Evolutionary conservation across 2,113 vertebrate species (phyloP).

Genomic region (Anhinga anhinga): DNA sequence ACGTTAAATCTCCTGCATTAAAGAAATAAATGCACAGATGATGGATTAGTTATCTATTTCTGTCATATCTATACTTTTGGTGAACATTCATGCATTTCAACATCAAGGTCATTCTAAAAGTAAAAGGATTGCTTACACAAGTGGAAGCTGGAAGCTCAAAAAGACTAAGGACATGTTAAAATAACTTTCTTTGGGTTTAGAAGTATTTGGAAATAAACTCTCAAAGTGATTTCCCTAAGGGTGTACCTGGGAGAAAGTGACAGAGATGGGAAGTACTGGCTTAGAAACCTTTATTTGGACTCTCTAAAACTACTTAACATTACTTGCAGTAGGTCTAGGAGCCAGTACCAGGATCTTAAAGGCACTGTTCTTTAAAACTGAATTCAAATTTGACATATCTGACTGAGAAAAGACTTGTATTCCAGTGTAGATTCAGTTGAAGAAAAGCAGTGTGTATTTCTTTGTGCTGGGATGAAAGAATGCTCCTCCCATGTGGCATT

Average conservation of each 20-base stretch:
- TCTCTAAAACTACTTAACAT: background rate
- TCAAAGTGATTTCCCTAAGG: background rate
- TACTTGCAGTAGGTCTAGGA: background rate
- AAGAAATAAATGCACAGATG: background rate
- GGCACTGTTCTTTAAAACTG: accelerated
- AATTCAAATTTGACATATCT: background rate
- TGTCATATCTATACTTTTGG: background rate
- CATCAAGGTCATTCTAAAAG: background rate
- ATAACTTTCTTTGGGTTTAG: background rate
- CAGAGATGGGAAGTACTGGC: background rate
- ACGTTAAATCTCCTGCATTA: background rate
- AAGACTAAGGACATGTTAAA: background rate
- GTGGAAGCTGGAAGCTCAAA: background rate
- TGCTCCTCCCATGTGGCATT: background rate
- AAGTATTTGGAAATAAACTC: background rate
- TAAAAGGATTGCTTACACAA: background rate
- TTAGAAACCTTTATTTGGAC: background rate
- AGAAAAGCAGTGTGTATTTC: background rate
- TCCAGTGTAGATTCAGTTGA: background rate
- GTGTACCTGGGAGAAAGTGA: background rate
- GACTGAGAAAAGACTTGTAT: background rate
- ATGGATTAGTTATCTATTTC: background rate
- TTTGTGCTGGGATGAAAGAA: background rate
- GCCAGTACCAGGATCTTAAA: background rate
- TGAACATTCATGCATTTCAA: background rate